A percentile compares a stretch with the other conserved stretches of the same genome.
These are phyloP conservation scores for Elgaria multicarinata DNA, from an alignment of 2,113 vertebrate genomes.

Conservation along the genomic window DNA sequence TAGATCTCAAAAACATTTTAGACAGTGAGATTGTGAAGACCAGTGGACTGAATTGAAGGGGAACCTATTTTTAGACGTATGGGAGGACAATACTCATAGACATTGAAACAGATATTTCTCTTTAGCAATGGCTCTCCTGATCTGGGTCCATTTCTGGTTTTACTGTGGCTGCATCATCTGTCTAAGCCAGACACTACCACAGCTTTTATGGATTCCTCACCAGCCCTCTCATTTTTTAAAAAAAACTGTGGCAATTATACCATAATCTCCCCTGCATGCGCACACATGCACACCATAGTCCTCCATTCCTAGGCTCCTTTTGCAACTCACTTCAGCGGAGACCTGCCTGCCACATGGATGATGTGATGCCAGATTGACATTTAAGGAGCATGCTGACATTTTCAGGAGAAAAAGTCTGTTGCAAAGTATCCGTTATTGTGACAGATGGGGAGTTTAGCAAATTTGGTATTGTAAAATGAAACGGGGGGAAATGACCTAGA, in stretches of 20 bases:
- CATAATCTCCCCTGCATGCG: background rate
- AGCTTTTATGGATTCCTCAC: background rate
- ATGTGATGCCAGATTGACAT: background rate
- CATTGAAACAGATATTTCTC: background rate
- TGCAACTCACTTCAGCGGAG: background rate
- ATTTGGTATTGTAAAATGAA: slow-evolving; percentile 10
- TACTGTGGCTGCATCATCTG: background rate
- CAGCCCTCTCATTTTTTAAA: background rate
- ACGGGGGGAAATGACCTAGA: slow-evolving; percentile 10
- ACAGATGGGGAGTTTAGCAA: slow-evolving; percentile 23
- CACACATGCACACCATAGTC: background rate
- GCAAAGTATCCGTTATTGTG: slow-evolving; percentile 10
- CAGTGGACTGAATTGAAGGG: no score
- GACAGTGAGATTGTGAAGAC: background rate
- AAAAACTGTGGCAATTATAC: background rate
- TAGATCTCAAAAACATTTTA: background rate
- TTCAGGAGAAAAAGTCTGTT: background rate
- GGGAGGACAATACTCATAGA: background rate
- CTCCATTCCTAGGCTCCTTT: background rate
- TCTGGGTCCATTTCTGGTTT: background rate
- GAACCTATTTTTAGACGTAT: background rate
- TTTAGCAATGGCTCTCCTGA: background rate
- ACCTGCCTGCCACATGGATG: background rate
- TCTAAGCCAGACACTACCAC: background rate
- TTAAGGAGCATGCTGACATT: background rate